Evolutionary conservation across 2,797 vertebrate genomes (phyloP), one percentile per base, ranked within the genome.

Genomic region (Oryzias dopingdopingensis): DNA sequence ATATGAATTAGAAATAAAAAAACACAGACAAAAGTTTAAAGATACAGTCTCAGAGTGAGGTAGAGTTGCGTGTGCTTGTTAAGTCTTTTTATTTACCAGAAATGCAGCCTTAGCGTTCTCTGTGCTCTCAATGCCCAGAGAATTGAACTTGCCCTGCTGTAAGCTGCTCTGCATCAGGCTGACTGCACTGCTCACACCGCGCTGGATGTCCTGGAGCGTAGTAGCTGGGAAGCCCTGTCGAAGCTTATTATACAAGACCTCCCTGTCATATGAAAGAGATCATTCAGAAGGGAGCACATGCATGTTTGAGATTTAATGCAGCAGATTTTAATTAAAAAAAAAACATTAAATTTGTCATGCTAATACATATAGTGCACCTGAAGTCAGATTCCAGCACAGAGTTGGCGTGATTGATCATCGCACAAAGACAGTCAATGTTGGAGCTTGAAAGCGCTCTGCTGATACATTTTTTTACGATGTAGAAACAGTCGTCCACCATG

Each of bases 331-430:
- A 3, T 2, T 0, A 22, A 22, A 22, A 29, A 37, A 37, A 10
- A 8, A 3, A 12, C 32, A 37, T 37, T 37, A 10, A 37, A 12
- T 3, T 3, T 4, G 32, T 3, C 3, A 37, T 37, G 32, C 2
- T 37, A 3, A 37, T 37, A 37, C 10, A 37, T 32, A 2, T 37
- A 4, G 32, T 37, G 61, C 29, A 98, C 97, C 96, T 95, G 92
- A 99, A 99, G 83, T 99, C 95, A 0, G 95, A 94, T 82, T 99
- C 97, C 64, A 99, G 91, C 70, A 93, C 91, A 0, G 95, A 96
- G 84, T 95, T 98, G n/a, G 97, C 92, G 7, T 97, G 95, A 86
- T 99, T 99, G 89, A 99, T 98, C 97, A 99, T 99, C 43, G 97
- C 97, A 20, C 97, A 99, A 63, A 98, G 94, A 42, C 97, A 98